These are phyloP conservation scores for Caenorhabditis becei DNA, from an alignment of 2,888 invertebrate species.

Conservation along the genomic window DNA sequence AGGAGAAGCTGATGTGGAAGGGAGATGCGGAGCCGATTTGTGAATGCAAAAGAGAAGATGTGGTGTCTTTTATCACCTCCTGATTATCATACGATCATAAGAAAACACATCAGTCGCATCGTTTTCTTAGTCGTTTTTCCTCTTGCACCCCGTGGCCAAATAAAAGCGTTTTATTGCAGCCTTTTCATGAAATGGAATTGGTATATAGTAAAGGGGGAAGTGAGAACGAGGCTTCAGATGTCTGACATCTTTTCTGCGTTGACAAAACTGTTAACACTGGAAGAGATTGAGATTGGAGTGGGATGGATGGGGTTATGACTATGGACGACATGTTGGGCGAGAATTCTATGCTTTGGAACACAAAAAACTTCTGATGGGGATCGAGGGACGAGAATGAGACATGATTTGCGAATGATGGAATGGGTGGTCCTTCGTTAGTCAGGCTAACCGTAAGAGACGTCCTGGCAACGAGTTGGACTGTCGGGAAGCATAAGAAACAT, in stretches of 20 bases:
- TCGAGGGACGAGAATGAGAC: not conserved
- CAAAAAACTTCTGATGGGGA: not conserved
- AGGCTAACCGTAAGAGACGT: constrained; percentile 36
- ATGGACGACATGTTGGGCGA: not conserved
- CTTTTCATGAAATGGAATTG: not conserved
- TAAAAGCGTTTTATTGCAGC: constrained; percentile 2
- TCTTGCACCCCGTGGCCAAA: not conserved
- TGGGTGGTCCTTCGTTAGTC: constrained; percentile 2
- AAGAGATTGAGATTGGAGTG: not conserved
- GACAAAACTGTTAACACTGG: constrained; percentile 7
- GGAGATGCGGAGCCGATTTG: not conserved
- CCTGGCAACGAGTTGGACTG: constrained; percentile 33
- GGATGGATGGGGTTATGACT: not conserved
- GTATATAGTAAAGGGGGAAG: not conserved
- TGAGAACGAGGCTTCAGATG: not conserved
- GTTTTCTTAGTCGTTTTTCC: not conserved
- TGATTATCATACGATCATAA: constrained; percentile 8
- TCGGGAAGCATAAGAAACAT: constrained; percentile 14
- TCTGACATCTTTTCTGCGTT: not conserved
- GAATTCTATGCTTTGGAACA: not conserved
- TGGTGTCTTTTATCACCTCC: constrained; percentile 10
- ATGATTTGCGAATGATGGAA: not conserved
- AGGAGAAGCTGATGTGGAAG: not conserved
- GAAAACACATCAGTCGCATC: not conserved
- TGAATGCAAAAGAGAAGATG: not conserved